A percentile compares a stretch with the other conserved stretches of the same genome.
Conservation (phyloP, 2,113 vertebrate species). For the Scomber colias region DNA sequence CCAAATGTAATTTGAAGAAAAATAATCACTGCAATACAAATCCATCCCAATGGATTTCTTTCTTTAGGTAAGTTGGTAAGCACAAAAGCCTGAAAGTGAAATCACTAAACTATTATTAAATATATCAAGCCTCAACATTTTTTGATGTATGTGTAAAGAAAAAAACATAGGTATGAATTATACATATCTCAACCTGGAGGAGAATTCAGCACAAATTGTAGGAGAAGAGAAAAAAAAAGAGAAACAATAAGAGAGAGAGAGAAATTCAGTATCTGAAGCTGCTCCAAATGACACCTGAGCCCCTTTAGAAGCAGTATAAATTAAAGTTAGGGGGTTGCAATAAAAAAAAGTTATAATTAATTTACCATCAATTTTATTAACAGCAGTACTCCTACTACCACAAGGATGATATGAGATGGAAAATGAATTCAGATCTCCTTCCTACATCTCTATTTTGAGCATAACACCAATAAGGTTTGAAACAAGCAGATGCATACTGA, state of each 20-base stretch:
- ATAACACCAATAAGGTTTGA: not conserved
- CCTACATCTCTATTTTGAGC: slow-evolving; percentile 10
- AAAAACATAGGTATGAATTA: slow-evolving; percentile 66
- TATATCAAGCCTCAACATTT: slow-evolving; percentile 34
- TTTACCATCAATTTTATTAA: slow-evolving; percentile 7
- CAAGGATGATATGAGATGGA: not conserved
- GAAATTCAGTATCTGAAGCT: not conserved
- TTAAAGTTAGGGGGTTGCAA: not conserved
- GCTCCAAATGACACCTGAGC: not conserved
- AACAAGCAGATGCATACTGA: slow-evolving; percentile 14
- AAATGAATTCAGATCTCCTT: slow-evolving; percentile 3
- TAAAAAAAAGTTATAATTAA: not conserved
- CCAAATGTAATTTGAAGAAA: slow-evolving; percentile 43
- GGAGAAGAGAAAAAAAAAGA: not conserved
- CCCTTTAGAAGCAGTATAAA: slow-evolving; percentile 14
- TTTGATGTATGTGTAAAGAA: slow-evolving; percentile 43
- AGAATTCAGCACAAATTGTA: slow-evolving; percentile 15
- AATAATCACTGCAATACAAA: slow-evolving; percentile 39
- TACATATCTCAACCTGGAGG: slow-evolving; percentile 39
- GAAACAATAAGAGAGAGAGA: not conserved
- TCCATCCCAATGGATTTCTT: slow-evolving; percentile 36
- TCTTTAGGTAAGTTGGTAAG: not conserved
- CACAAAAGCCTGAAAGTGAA: no score
- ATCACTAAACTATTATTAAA: slow-evolving; percentile 38
- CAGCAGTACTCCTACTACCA: not conserved